Percentiles rank a stretch among this genome's conserved stretches.
Evolutionary conservation across 2,888 invertebrate species (phyloP).

Genomic region (Drosophila quinaria): DNA sequence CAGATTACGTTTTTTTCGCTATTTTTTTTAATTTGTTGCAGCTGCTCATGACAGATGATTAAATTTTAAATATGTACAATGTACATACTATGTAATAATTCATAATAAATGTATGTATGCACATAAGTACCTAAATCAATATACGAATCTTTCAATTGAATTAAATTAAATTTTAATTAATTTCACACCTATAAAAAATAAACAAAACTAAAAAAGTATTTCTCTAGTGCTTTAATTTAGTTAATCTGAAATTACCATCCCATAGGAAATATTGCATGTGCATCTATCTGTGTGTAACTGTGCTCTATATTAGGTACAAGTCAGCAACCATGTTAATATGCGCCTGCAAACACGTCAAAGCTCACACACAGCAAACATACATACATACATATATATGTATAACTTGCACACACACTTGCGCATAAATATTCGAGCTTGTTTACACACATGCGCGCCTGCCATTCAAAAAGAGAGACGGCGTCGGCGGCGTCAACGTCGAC

Average conservation of each 20-base stretch:
- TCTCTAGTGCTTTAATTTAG: not conserved
- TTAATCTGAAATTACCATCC: not conserved
- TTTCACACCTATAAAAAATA: not conserved
- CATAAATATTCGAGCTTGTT: conserved; percentile 33
- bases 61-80: too few relatives aligned
- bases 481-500: conserved; percentile 23
- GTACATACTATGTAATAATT: too few relatives aligned
- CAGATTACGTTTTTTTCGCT: too few relatives aligned
- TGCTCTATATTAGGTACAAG: conserved; percentile 11
- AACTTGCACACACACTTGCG: conserved; percentile 17
- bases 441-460: conserved; percentile 62
- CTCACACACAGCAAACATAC: conserved; percentile 1
- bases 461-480: conserved; percentile 49
- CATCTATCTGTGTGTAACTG: not conserved
- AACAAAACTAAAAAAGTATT: not conserved
- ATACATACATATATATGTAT: not conserved
- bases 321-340: conserved; percentile 2
- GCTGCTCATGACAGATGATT: too few relatives aligned
- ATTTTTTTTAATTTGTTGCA: too few relatives aligned
- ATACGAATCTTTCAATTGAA: too few relatives aligned
- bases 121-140: not conserved
- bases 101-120: too few relatives aligned
- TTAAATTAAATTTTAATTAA: too few relatives aligned
- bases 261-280: not conserved
- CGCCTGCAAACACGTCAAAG: conserved; percentile 52